A percentile compares a stretch with the other conserved stretches of the same genome.
Conservation (phyloP, 2,888 invertebrate species). For the Amiota communis region DNA sequence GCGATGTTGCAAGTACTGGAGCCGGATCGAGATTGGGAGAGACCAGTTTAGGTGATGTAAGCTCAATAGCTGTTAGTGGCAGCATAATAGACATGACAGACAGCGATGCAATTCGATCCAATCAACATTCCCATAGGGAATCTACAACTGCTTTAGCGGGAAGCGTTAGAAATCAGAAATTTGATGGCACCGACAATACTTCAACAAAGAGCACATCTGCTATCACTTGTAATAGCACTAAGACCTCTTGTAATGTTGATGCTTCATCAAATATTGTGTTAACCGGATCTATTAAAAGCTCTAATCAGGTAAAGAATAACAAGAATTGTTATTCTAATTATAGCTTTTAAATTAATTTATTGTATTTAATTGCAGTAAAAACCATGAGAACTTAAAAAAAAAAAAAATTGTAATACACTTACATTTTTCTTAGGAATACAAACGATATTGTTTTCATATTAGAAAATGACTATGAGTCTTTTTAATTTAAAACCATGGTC, state of each 20-base stretch:
- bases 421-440: too few relatives aligned
- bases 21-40: constrained; percentile 76
- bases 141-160: constrained; percentile 52
- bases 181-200: constrained; percentile 82
- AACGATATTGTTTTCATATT: not conserved
- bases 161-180: constrained; percentile 71
- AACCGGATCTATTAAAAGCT: constrained; percentile 79
- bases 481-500: not conserved
- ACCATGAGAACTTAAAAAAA: not conserved
- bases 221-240: constrained; percentile 78
- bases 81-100: constrained; percentile 76
- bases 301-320: constrained; percentile 25
- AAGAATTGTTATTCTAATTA: not conserved
- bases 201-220: constrained; percentile 78
- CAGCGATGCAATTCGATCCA: constrained; percentile 27
- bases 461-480: not conserved
- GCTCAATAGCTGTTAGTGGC: constrained; percentile 80
- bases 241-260: constrained; percentile 74
- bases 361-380: not conserved
- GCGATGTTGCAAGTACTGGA: constrained; percentile 60
- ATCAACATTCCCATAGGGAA: constrained; percentile 49
- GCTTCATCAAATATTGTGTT: constrained; percentile 83
- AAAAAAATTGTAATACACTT: not conserved
- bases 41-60: constrained; percentile 77
- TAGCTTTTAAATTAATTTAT: not conserved